phyloP scores from a whole-genome alignment of 2,797 vertebrate species.

The Cossypha caffra region DNA sequence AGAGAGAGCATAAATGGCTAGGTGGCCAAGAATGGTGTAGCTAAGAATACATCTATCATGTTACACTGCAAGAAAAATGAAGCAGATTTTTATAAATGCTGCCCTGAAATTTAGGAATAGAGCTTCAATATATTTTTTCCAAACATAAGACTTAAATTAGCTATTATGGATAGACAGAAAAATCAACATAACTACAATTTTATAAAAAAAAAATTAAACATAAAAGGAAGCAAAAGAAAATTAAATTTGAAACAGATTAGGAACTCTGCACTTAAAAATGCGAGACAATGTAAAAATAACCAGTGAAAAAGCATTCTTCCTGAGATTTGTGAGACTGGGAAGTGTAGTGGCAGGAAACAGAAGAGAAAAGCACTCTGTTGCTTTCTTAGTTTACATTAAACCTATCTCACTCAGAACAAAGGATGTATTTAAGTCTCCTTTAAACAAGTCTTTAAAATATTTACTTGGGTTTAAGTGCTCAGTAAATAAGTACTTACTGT shows the following conservation, averaged over 20 bases:
- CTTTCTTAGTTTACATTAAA: neutral
- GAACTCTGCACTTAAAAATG: neutral
- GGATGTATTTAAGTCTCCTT: neutral
- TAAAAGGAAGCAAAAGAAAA: neutral
- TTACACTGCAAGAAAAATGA: neutral
- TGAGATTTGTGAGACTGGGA: neutral
- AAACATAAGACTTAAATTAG: neutral
- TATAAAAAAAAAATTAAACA: neutral
- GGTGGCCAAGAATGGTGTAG: neutral
- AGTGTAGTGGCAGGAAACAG: neutral
- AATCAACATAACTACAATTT: neutral
- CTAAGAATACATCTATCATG: neutral
- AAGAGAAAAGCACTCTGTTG: neutral
- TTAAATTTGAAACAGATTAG: neutral
- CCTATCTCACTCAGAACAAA: neutral
- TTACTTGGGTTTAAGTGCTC: neutral
- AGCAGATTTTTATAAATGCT: neutral
- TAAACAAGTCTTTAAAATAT: neutral
- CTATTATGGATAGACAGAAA: neutral
- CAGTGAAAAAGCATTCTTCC: neutral
- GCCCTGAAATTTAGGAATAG: neutral
- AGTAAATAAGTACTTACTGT: neutral
- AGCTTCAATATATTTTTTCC: neutral
- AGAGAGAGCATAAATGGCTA: neutral
- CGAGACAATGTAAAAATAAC: neutral